Conservation (phyloP, 2,113 vertebrate species). For the Phylloscopus whistleri region DNA sequence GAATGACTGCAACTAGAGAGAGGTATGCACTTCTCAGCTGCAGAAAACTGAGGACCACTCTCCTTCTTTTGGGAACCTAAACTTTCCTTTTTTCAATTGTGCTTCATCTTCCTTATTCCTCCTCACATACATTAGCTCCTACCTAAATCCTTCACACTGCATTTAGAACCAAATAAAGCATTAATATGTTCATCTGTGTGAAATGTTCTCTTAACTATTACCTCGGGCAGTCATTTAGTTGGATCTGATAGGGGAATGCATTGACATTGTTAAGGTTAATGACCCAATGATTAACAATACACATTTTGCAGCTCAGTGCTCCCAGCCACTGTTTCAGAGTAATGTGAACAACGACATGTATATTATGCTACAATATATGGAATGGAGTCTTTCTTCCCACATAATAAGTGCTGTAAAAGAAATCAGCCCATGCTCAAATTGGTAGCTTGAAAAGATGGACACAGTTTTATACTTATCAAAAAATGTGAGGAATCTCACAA, state of each 20-base stretch:
- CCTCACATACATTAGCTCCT: conserved; percentile 39
- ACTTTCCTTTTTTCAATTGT: not conserved
- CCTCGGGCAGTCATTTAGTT: conserved; percentile 68
- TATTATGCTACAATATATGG: not conserved
- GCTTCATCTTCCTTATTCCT: conserved; percentile 36
- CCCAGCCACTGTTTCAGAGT: conserved; percentile 63
- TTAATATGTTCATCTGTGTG: conserved; percentile 72
- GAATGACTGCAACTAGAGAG: not conserved
- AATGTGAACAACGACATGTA: conserved; percentile 35
- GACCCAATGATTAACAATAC: conserved; percentile 75
- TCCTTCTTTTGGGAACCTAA: not conserved
- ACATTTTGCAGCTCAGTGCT: conserved; percentile 69
- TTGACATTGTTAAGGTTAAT: conserved; percentile 84
- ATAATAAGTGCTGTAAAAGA: conserved; percentile 13
- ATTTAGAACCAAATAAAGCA: conserved; percentile 80
- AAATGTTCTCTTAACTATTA: conserved; percentile 75
- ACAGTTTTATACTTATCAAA: not conserved
- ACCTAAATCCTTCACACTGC: conserved; percentile 75
- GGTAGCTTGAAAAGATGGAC: not conserved
- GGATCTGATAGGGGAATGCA: conserved; percentile 69
- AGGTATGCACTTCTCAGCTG: not conserved
- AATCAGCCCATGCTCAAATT: not conserved
- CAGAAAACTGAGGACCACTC: not conserved
- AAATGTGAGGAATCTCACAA: not conserved
- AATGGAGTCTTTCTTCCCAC: not conserved